Percentiles rank a stretch among this genome's conserved stretches.
These are phyloP conservation scores for Aviceda subcristata DNA, from an alignment of 2,113 vertebrate genomes.

Conservation along the genomic window DNA sequence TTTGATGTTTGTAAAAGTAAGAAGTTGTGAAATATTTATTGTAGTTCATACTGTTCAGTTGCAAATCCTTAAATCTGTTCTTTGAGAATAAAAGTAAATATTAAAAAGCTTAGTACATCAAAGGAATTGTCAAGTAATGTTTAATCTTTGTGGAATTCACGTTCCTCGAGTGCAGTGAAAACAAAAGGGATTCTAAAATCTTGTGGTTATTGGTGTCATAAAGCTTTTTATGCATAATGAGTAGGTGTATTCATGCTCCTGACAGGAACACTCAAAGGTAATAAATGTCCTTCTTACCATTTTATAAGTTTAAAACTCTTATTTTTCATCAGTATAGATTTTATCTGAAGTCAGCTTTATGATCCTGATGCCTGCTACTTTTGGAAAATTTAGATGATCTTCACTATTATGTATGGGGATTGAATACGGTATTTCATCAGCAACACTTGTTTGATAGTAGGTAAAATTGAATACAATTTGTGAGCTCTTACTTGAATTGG, in stretches of 20 bases:
- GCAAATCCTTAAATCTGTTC: not conserved
- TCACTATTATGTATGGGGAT: not conserved
- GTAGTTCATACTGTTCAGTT: not conserved
- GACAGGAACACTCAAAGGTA: not conserved
- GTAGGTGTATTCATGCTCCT: not conserved
- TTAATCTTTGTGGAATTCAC: conserved; percentile 4
- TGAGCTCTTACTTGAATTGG: not conserved
- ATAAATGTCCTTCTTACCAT: not conserved
- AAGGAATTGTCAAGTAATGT: not conserved
- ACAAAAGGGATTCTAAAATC: not conserved
- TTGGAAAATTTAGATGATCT: not conserved
- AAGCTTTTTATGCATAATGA: not conserved
- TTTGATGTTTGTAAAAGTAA: not conserved
- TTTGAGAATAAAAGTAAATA: conserved; percentile 17
- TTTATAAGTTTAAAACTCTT: not conserved
- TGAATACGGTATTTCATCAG: not conserved
- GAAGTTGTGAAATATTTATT: conserved; percentile 29
- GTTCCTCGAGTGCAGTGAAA: not conserved
- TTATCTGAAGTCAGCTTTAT: not conserved
- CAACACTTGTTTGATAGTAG: not conserved
- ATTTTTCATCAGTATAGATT: not conserved
- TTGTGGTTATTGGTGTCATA: not conserved
- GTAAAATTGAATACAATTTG: not conserved
- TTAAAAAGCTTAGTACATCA: not conserved
- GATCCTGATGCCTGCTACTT: not conserved